Evolutionary conservation across 2,888 invertebrate genomes (phyloP).

Genomic region (Tinea semifulvella): DNA sequence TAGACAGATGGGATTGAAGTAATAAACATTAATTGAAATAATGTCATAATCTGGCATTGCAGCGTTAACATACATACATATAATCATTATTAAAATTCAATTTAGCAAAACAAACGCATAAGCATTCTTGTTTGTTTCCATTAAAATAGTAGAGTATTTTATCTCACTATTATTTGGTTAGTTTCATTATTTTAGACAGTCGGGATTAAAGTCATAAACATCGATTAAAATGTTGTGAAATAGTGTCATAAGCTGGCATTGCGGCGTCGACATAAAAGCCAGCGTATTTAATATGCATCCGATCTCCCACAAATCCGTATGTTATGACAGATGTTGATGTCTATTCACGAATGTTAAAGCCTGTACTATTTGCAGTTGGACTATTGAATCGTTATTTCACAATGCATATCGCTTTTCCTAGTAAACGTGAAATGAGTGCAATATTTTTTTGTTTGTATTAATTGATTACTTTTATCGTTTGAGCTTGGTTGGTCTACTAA

Average conservation of each 20-base stretch:
- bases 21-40: slow-evolving; percentile 4
- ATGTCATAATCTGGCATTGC: slow-evolving; percentile 4
- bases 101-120: too few species aligned
- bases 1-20: slow-evolving; percentile 1
- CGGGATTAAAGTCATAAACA: slow-evolving; percentile 7
- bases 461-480: too few species aligned
- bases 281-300: slow-evolving; percentile 31
- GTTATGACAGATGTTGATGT: slow-evolving; percentile 43
- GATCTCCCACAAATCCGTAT: slow-evolving; percentile 43
- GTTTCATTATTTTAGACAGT: slow-evolving; percentile 3
- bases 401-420: too few species aligned
- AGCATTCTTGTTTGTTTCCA: too few species aligned
- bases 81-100: too few species aligned
- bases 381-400: slow-evolving; percentile 31
- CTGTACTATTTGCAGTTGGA: slow-evolving; percentile 38
- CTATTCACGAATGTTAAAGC: slow-evolving; percentile 30
- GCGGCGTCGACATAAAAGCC: slow-evolving; percentile 11
- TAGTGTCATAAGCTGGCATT: slow-evolving; percentile 4
- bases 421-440: too few species aligned
- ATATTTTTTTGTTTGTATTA: too few species aligned
- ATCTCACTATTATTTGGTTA: background rate
- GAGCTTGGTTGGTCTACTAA: too few species aligned
- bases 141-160: too few species aligned
- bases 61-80: slow-evolving; percentile 7
- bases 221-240: slow-evolving; percentile 9